phyloP scores from a whole-genome alignment of 2,888 invertebrate genomes.

The Steinernema carpocapsae region DNA sequence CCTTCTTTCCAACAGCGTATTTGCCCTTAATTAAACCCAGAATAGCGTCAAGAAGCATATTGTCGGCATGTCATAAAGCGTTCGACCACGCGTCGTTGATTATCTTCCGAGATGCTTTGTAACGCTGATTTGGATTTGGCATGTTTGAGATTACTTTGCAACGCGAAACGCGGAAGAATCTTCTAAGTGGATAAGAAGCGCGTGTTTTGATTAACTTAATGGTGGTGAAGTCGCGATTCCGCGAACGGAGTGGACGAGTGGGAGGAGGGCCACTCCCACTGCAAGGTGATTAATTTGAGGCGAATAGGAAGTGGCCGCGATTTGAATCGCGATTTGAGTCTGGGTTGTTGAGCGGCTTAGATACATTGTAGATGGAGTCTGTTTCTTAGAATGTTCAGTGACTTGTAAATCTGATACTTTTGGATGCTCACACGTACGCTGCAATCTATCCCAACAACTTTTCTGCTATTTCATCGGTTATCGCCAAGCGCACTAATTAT shows the following conservation, averaged over 20 bases:
- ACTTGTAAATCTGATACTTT: too few relatives aligned
- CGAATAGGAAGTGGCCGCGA: neutral
- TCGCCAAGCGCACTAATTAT: too few relatives aligned
- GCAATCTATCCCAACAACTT: too few relatives aligned
- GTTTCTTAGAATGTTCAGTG: too few relatives aligned
- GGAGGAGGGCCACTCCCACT: neutral
- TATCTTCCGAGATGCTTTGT: too few relatives aligned
- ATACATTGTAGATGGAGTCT: too few relatives aligned
- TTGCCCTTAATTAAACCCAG: neutral
- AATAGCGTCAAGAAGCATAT: neutral
- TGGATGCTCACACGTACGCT: too few relatives aligned
- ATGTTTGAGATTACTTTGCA: too few relatives aligned
- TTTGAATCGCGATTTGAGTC: neutral
- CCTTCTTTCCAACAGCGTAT: neutral
- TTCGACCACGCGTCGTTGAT: neutral
- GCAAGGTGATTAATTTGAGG: neutral
- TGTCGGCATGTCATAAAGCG: conserved; percentile 6
- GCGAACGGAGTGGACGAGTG: neutral
- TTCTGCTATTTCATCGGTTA: too few relatives aligned
- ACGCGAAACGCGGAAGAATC: too few relatives aligned
- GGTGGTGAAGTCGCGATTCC: neutral
- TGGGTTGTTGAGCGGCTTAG: neutral
- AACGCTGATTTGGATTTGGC: too few relatives aligned
- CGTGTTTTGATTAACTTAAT: conserved; percentile 30
- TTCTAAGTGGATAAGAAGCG: neutral